Conservation (phyloP, 2,888 invertebrate species). For the Cryptocephalus primarius region DNA sequence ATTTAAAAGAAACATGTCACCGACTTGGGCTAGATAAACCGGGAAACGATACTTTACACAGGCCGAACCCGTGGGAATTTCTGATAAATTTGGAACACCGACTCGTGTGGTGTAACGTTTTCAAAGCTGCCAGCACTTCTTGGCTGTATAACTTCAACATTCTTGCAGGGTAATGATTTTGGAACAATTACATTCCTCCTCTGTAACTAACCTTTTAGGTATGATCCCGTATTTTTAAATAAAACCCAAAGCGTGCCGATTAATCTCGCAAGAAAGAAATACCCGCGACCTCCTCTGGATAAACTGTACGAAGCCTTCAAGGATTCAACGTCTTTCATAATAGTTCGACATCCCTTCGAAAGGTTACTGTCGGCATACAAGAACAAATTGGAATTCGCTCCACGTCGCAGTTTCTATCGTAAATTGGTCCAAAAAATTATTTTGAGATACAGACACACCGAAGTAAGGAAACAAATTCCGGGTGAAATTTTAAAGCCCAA, state of each 20-base stretch:
- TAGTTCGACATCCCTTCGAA: slow-evolving; percentile 73
- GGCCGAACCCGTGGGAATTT: slow-evolving; percentile 81
- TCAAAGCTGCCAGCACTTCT: slow-evolving; percentile 79
- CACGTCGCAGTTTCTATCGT: slow-evolving; percentile 73
- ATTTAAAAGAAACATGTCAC: slow-evolving; percentile 48
- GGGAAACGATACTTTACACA: slow-evolving; percentile 47
- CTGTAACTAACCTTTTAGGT: slow-evolving; percentile 34
- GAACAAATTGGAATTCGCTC: slow-evolving; percentile 73
- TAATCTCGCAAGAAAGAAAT: slow-evolving; percentile 65
- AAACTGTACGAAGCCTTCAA: slow-evolving; percentile 62
- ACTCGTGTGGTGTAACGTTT: slow-evolving; percentile 75
- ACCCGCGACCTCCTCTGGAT: slow-evolving; percentile 62
- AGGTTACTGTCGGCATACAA: slow-evolving; percentile 71
- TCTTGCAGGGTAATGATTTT: slow-evolving; percentile 53
- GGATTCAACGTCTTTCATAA: slow-evolving; percentile 63
- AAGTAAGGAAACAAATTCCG: no score
- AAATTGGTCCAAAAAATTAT: slow-evolving; percentile 70
- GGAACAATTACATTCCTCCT: no score
- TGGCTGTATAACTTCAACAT: slow-evolving; percentile 89
- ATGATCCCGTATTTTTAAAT: slow-evolving; percentile 63
- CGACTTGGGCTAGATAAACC: slow-evolving; percentile 47
- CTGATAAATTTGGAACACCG: slow-evolving; percentile 70
- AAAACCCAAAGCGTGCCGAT: slow-evolving; percentile 70
- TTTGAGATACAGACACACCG: slow-evolving; percentile 50
- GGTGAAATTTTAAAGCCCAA: no score